Conservation (phyloP, 2,888 invertebrate genomes). For the Pristionchus entomophagus region DNA sequence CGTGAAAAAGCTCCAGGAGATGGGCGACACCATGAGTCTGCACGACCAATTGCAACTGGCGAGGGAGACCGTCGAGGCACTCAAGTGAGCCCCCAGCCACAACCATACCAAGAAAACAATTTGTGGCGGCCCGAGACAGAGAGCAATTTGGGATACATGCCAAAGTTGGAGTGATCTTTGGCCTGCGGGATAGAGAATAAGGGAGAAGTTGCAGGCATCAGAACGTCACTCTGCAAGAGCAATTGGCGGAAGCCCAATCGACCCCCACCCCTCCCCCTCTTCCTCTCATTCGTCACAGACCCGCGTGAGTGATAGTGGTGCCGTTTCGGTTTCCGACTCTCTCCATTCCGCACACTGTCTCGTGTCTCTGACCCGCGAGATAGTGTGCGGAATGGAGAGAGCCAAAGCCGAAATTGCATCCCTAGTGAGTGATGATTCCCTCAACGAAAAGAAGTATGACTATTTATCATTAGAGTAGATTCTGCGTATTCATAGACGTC, state of each 20-base stretch:
- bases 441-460: too few relatives aligned
- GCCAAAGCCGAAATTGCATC: too few relatives aligned
- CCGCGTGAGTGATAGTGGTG: background rate
- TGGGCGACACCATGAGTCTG: conserved; percentile 22
- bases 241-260: background rate
- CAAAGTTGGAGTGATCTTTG: too few relatives aligned
- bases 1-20: conserved; percentile 35
- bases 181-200: background rate
- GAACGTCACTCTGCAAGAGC: background rate
- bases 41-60: conserved; percentile 39
- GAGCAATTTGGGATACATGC: too few relatives aligned
- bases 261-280: background rate
- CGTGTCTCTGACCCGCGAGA: too few relatives aligned
- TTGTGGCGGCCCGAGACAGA: background rate
- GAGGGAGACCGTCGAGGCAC: background rate
- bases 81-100: conserved; percentile 8
- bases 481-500: too few relatives aligned
- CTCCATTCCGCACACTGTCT: too few relatives aligned
- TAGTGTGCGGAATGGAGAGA: too few relatives aligned
- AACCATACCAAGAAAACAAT: background rate
- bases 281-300: background rate
- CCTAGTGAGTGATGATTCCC: too few relatives aligned
- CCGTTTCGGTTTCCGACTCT: too few relatives aligned
- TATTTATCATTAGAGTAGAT: too few relatives aligned
- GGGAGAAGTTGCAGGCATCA: background rate